Evolutionary conservation across 2,888 invertebrate genomes (phyloP).

Genomic region (Drosophila pseudotakahashii): DNA sequence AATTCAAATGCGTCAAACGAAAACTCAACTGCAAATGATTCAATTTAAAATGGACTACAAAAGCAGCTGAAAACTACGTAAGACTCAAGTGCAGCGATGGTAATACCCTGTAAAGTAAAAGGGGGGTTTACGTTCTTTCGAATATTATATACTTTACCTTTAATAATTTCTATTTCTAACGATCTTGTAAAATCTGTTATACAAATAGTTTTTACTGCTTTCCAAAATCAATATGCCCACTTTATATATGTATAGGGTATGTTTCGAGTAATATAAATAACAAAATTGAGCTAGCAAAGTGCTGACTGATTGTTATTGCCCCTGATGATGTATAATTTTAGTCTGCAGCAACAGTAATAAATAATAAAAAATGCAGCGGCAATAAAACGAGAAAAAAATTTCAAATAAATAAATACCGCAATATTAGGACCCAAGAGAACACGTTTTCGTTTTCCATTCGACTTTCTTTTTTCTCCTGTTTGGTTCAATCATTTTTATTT

Average conservation of each 20-base stretch:
- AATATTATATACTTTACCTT: background rate
- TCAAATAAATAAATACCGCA: background rate
- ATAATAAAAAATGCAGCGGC: background rate
- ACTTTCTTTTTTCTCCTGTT: slow-evolving; percentile 14
- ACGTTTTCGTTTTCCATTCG: slow-evolving; percentile 30
- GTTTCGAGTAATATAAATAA: slow-evolving; percentile 15
- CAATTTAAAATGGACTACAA: slow-evolving; percentile 33
- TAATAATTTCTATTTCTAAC: background rate
- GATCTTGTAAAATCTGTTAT: too few relatives aligned
- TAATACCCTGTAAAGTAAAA: background rate
- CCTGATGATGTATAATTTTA: slow-evolving; percentile 30
- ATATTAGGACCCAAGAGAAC: slow-evolving; percentile 2
- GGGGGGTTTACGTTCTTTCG: background rate
- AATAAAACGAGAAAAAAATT: background rate
- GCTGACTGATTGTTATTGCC: slow-evolving; percentile 34
- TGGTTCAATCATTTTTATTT: slow-evolving; percentile 50
- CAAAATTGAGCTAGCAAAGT: slow-evolving; percentile 15
- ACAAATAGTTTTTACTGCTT: too few relatives aligned
- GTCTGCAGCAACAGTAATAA: slow-evolving; percentile 8
- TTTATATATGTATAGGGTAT: slow-evolving; percentile 1
- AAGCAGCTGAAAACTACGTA: slow-evolving; percentile 1
- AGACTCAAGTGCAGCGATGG: background rate
- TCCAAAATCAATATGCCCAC: background rate
- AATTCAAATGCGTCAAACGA: slow-evolving; percentile 62
- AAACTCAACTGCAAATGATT: slow-evolving; percentile 23